Conservation (phyloP, 2,113 vertebrate species). For the Trichomycterus rosablanca region DNA sequence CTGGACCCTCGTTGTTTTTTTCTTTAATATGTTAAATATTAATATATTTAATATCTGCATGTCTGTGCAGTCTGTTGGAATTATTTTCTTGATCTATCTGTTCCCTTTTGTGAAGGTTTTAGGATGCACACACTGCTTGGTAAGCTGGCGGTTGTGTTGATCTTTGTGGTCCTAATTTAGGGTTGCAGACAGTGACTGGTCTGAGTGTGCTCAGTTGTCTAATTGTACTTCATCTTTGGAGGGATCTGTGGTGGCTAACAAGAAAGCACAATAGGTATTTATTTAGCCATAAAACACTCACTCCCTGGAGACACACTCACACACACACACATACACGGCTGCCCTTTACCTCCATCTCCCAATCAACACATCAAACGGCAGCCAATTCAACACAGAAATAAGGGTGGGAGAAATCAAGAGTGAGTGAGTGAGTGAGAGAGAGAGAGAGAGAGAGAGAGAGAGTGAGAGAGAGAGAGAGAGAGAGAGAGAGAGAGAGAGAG, state of each 20-base stretch:
- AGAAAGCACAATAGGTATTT: conserved; percentile 98
- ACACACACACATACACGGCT: conserved; percentile 80
- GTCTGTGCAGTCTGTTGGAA: too few relatives aligned
- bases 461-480: conserved; percentile 55
- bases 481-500: conserved; percentile 75
- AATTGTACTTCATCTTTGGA: conserved; percentile 86
- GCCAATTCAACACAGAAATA: conserved; percentile 62
- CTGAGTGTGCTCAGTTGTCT: conserved; percentile 78
- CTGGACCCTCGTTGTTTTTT: too few relatives aligned
- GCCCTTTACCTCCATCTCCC: conserved; percentile 74
- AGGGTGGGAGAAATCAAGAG: conserved; percentile 47
- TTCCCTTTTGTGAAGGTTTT: too few relatives aligned
- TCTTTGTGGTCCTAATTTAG: conserved; percentile 71
- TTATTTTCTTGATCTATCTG: too few relatives aligned
- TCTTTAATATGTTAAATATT: too few relatives aligned
- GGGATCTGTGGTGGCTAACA: conserved; percentile 92
- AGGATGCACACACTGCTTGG: too few relatives aligned
- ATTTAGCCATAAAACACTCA: conserved; percentile 87
- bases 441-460: conserved; percentile 49
- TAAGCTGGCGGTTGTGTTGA: neutral
- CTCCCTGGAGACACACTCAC: conserved; percentile 70
- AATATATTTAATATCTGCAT: too few relatives aligned
- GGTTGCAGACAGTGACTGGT: conserved; percentile 76
- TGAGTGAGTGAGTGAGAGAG: conserved; percentile 57
- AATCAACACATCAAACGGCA: conserved; percentile 86